Percentiles rank a stretch among this genome's conserved stretches.
Conservation (phyloP, 1,140 invertebrate genomes). For the Conopomorpha cramerella region DNA sequence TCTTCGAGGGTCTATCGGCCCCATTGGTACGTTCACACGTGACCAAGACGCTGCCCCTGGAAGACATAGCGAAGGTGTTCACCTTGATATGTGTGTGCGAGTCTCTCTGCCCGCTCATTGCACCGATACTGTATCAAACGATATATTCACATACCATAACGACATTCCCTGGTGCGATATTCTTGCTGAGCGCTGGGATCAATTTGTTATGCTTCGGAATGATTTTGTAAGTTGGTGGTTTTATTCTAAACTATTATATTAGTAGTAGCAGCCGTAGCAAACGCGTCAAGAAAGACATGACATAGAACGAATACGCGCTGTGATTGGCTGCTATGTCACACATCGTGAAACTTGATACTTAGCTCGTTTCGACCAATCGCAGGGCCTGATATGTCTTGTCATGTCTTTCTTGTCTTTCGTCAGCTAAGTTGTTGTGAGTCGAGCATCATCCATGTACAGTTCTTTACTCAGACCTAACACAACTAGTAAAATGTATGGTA, state of each 20-base stretch:
- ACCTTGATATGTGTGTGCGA: constrained; percentile 67
- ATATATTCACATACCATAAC: constrained; percentile 64
- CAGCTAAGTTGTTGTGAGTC: too few relatives aligned
- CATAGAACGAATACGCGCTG: too few relatives aligned
- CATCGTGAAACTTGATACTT: too few relatives aligned
- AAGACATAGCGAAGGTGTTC: constrained; percentile 71
- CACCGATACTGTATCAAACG: constrained; percentile 64
- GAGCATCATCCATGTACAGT: too few relatives aligned
- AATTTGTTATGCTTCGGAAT: constrained; percentile 1
- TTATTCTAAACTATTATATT: not conserved
- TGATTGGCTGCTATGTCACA: too few relatives aligned
- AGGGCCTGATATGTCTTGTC: too few relatives aligned
- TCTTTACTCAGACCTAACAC: too few relatives aligned
- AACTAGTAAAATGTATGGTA: too few relatives aligned
- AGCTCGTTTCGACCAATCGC: too few relatives aligned
- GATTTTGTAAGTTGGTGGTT: not conserved
- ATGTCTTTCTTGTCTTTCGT: too few relatives aligned
- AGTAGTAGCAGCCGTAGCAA: too few relatives aligned
- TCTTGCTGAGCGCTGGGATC: constrained; percentile 63
- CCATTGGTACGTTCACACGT: constrained; percentile 68
- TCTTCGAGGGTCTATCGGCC: constrained; percentile 60
- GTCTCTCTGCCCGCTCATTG: constrained; percentile 63
- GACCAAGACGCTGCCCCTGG: constrained; percentile 67
- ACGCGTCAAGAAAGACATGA: too few relatives aligned
- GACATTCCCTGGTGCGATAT: constrained; percentile 60